Conservation (phyloP, 1,140 invertebrate species). For the Elysia chlorotica region DNA sequence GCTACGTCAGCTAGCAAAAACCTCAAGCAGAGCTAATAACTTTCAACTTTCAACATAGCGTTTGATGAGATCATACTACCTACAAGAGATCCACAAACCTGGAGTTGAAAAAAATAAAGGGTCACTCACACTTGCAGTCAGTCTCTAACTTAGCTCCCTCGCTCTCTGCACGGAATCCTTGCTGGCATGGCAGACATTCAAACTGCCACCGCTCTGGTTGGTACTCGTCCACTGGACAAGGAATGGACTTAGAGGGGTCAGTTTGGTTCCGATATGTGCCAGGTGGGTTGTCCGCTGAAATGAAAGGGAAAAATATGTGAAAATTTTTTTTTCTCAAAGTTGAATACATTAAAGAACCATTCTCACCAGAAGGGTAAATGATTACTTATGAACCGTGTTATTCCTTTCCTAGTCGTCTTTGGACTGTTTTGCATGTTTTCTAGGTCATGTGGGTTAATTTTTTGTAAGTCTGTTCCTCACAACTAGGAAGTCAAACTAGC, state of each 20-base stretch:
- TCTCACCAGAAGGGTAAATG: not conserved
- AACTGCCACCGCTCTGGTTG: constrained; percentile 73
- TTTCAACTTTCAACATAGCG: not conserved
- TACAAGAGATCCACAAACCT: not conserved
- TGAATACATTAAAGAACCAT: not conserved
- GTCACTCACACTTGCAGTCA: constrained; percentile 39
- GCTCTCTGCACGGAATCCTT: constrained; percentile 28
- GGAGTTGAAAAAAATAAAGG: not conserved
- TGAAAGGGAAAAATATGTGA: not conserved
- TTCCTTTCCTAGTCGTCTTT: no score
- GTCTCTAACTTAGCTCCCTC: constrained; percentile 16
- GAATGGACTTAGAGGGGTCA: constrained; percentile 67
- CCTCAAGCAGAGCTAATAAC: not conserved
- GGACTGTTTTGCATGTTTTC: no score
- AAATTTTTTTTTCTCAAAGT: not conserved
- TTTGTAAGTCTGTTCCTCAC: no score
- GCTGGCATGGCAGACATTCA: constrained; percentile 30
- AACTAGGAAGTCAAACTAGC: no score
- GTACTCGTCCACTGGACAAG: constrained; percentile 91
- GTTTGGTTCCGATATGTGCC: constrained; percentile 4
- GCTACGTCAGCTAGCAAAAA: not conserved
- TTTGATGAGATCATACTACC: not conserved
- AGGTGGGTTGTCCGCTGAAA: constrained; percentile 22
- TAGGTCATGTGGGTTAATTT: no score
- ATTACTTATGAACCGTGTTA: no score